phyloP scores from a whole-genome alignment of 2,888 invertebrate genomes.

The Barypeithes pellucidus region DNA sequence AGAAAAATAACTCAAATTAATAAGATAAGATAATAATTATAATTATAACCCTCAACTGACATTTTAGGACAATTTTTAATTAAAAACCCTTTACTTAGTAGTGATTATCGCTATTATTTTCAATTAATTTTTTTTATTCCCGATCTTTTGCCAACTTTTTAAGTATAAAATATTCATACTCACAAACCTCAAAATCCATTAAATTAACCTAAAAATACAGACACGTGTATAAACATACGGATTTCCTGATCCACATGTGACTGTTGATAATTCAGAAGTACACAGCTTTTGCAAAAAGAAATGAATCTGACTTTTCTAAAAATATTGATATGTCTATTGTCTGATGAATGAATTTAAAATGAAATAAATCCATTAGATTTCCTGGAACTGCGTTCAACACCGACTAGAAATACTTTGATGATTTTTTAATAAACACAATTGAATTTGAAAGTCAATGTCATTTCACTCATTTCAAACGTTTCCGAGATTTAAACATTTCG shows the following conservation, averaged over 20 bases:
- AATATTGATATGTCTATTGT: background rate
- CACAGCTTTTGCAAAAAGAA: background rate
- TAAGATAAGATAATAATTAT: no score
- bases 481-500: background rate
- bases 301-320: background rate
- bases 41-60: no score
- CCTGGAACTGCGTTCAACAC: background rate
- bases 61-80: no score
- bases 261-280: background rate
- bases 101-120: no score
- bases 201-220: background rate
- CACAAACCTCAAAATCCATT: background rate
- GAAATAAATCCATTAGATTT: constrained; percentile 1
- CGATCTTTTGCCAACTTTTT: no score
- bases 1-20: no score
- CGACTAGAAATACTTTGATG: background rate
- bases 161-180: no score
- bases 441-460: constrained; percentile 24
- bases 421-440: constrained; percentile 8
- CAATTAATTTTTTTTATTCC: no score
- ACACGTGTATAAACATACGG: background rate
- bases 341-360: background rate
- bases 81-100: no score
- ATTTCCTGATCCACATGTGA: background rate
- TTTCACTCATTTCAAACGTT: constrained; percentile 18